Evolutionary conservation across 2,888 invertebrate genomes (phyloP).

Genomic region (Lochmaea capreae): DNA sequence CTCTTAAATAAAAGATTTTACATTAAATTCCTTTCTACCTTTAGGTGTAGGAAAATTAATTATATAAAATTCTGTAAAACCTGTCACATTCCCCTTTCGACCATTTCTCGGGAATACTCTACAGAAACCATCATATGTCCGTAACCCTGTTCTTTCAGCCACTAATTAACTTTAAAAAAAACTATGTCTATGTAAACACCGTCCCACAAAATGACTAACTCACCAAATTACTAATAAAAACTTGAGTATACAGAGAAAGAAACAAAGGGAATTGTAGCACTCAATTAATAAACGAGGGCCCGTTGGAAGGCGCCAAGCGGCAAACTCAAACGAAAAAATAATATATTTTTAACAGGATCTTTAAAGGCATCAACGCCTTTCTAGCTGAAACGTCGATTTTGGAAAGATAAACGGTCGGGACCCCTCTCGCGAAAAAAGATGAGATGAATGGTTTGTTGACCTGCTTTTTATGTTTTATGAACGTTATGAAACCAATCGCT

Average conservation of each 20-base stretch:
- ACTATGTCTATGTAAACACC: slow-evolving; percentile 20
- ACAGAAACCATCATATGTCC: too few relatives aligned
- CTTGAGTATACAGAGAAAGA: slow-evolving; percentile 21
- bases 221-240: slow-evolving; percentile 23
- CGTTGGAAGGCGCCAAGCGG: slow-evolving; percentile 65
- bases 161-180: neutral
- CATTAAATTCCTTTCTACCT: too few relatives aligned
- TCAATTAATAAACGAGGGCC: slow-evolving; percentile 66
- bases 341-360: slow-evolving; percentile 66
- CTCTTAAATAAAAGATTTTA: too few relatives aligned
- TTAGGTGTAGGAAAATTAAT: too few relatives aligned
- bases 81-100: neutral
- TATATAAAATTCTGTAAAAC: neutral
- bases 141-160: neutral
- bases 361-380: slow-evolving; percentile 66
- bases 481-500: slow-evolving; percentile 21
- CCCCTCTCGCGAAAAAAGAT: slow-evolving; percentile 34
- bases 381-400: slow-evolving; percentile 51
- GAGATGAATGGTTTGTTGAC: slow-evolving; percentile 43
- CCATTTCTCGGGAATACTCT: neutral
- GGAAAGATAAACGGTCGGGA: slow-evolving; percentile 47
- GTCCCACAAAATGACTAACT: slow-evolving; percentile 19
- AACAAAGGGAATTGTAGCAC: slow-evolving; percentile 38
- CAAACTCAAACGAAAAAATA: slow-evolving; percentile 61
- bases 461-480: slow-evolving; percentile 37